Evolutionary conservation across 2,888 invertebrate species (phyloP), one percentile per base, ranked within the genome.

Genomic region (Polyommatus icarus): DNA sequence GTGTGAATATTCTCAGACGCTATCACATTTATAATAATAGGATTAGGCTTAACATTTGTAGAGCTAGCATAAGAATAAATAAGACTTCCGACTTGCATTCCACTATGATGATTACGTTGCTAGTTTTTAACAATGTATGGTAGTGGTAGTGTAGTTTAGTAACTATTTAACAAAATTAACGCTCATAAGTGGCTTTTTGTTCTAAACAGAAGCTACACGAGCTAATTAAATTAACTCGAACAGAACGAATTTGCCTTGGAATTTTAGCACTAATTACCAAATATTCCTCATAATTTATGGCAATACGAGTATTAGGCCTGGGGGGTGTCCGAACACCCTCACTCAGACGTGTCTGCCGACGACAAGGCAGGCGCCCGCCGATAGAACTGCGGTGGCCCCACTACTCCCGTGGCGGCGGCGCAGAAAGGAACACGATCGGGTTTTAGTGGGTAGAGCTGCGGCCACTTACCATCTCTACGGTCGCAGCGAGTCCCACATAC

Each of bases 171-270:
- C 24, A 4, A 15, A 67, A 67, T 67, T 10, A 67, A 67, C 29
- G 5, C 5, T 67, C 10, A 29, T 29, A 67, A 32, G 29, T 29
- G 67, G 15, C 29, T 67, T 67, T 24, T 32, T 67, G 67, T 67
- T 29, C 15, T 0, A 67, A 15, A 67, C 67, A 67, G 36, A 71
- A 72, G 72, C n/a, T 71, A 7, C 32, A n/a, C 8, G 36, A 32
- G 71, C 72, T 72, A 40, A 40, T 40, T n/a, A n/a, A 20, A 73
- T 73, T 46, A 73, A 46, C 73, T 46, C 15, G 15, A 67, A 67
- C 67, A 32, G 15, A 67, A 67, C 67, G 12, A 73, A 46, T 40
- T 73, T 24, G 40, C 73, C 73, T 73, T 73, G 73, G 12, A 73
- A 46, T 15, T 20, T 46, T 40, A 73, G 20, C 72, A 20, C 40